Percentiles rank a stretch among this genome's conserved stretches.
Conservation (phyloP, 2,113 vertebrate species). For the Nicator chloris region DNA sequence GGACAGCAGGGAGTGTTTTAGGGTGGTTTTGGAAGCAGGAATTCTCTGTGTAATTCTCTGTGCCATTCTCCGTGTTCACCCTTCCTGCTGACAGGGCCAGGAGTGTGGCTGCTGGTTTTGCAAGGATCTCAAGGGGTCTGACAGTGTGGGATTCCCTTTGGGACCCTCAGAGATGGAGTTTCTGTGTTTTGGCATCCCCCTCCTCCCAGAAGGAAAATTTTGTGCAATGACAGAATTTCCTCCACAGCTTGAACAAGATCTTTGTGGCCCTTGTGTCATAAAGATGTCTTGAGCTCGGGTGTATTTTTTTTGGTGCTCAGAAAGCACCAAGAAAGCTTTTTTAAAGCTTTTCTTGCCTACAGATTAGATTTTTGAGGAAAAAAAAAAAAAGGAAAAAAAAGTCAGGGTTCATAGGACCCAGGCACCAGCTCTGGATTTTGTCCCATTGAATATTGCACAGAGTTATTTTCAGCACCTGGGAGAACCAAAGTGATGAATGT, state of each 20-base stretch:
- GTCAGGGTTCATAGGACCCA: neutral
- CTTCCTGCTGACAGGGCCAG: fast-evolving
- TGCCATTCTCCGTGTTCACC: no score
- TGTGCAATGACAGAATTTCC: neutral
- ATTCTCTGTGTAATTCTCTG: neutral
- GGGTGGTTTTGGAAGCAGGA: neutral
- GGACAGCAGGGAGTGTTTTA: fast-evolving
- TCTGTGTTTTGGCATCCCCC: neutral
- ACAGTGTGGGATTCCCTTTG: fast-evolving
- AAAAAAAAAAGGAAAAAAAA: fast-evolving
- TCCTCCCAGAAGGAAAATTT: neutral
- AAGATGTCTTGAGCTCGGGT: neutral
- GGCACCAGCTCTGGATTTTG: neutral
- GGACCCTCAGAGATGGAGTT: neutral
- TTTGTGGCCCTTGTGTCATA: neutral
- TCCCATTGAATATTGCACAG: neutral
- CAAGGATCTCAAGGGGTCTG: neutral
- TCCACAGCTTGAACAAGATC: neutral
- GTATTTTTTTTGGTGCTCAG: neutral
- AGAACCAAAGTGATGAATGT: neutral
- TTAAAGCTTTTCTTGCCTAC: neutral
- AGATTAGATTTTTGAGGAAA: fast-evolving
- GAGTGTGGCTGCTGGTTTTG: neutral
- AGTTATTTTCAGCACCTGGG: neutral
- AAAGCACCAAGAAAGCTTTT: no score